Evolutionary conservation across 2,888 invertebrate species (phyloP), one percentile per base, ranked within the genome.

Genomic region (Tetragnatha montana): DNA sequence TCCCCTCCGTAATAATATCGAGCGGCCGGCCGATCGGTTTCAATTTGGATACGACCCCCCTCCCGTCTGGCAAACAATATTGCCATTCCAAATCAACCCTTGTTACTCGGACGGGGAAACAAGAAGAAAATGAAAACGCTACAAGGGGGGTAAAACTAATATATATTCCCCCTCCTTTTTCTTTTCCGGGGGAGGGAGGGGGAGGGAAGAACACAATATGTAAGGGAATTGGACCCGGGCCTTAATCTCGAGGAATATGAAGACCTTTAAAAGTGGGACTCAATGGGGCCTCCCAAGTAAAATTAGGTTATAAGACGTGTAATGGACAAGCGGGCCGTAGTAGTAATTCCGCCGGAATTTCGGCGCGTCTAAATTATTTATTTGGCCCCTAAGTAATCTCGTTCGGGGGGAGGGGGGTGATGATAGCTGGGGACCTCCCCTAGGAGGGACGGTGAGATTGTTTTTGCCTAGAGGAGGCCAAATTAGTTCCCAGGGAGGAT

Each of bases 91-190:
- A 88, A 88, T 88, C 81, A 82, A 88, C 87, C 87, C 87, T 88
- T 88, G 87, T 88, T 88, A 88, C 87, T 81, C 75, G 60, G 82
- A 75, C 74, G 75, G 82, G 85, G 87, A 88, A 88, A 88, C 87
- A 88, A 88, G 87, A 88, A 88, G 87, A 88, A 88, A 88, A 88
- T 88, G 87, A 88, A 88, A 86, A 88, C 70, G 87, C 81, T 88
- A 88, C 87, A 88, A 88, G 81, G 17, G 87, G 87, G 87, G 81
- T 82, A 88, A 88, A 88, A 88, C 87, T 88, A 88, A 88, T 88
- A 88, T 88, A 88, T 88, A 76, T 88, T 88, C 87, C 87, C 87
- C 81, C 81, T 60, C 4, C 50, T 87, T 87, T 81, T 81, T 78
- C 51, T 71, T n/a, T n/a, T n/a, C n/a, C 6, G 19, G 73, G 75